Conservation (phyloP, 2,797 vertebrate species). For the Basileuterus tristriatus region DNA sequence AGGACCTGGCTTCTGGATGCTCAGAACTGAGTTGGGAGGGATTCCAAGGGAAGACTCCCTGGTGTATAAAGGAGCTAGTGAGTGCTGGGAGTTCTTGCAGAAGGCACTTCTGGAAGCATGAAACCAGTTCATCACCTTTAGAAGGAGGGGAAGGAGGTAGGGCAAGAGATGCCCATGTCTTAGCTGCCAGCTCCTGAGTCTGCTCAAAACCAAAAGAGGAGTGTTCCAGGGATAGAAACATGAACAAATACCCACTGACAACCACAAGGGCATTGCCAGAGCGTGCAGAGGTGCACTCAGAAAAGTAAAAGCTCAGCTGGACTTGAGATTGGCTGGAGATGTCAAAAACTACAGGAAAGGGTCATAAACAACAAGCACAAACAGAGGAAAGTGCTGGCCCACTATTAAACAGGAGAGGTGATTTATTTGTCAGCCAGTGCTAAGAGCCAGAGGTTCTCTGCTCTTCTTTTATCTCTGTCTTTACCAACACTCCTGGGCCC, state of each 20-base stretch:
- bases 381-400: neutral
- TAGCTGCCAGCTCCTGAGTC: neutral
- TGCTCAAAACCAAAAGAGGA: neutral
- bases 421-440: neutral
- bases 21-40: neutral
- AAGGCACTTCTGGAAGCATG: neutral
- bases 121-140: neutral
- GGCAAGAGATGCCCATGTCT: neutral
- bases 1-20: neutral
- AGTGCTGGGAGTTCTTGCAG: neutral
- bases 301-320: neutral
- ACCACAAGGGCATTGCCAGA: neutral
- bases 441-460: neutral
- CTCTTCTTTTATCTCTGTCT: neutral
- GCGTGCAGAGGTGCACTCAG: fast-evolving
- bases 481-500: neutral
- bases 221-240: neutral
- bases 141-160: neutral
- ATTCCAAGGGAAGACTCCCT: neutral
- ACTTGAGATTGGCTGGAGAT: neutral
- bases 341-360: neutral
- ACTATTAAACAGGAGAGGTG: neutral
- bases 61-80: neutral
- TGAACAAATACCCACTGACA: neutral
- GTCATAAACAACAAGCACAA: neutral